A percentile compares a stretch with the other conserved stretches of the same genome.
phyloP scores from a whole-genome alignment of 1,140 invertebrate genomes.

The Laodelphax striatellus region DNA sequence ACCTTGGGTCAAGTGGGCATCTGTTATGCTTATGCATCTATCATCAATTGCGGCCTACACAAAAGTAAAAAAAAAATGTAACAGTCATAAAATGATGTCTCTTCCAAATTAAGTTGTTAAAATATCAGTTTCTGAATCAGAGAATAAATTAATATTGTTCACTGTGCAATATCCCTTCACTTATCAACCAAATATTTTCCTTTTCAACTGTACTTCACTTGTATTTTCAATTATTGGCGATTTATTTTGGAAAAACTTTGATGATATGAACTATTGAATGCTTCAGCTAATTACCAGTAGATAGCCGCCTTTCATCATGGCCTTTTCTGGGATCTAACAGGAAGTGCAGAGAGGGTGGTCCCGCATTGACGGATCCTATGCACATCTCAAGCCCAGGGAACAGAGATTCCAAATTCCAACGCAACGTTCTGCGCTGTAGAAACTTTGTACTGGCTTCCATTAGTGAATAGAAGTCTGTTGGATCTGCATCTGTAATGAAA shows the following conservation, averaged over 20 bases:
- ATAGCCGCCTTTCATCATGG: conserved; percentile 1
- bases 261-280: too few species aligned
- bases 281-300: not conserved
- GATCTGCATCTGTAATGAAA: conserved; percentile 4
- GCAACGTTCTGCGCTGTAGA: conserved; percentile 13
- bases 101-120: too few species aligned
- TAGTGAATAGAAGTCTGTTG: conserved; percentile 10
- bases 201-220: too few species aligned
- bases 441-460: conserved; percentile 14
- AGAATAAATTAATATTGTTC: too few species aligned
- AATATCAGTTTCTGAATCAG: too few species aligned
- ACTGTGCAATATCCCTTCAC: not conserved
- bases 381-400: conserved; percentile 13
- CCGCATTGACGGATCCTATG: conserved; percentile 8
- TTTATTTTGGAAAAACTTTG: too few species aligned
- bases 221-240: too few species aligned
- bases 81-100: too few species aligned
- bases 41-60: too few species aligned
- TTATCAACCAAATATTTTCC: not conserved
- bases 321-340: conserved; percentile 1
- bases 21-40: too few species aligned
- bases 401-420: conserved; percentile 7
- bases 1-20: too few species aligned
- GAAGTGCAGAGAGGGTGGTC: conserved; percentile 9
- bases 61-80: too few species aligned